Evolutionary conservation across 2,113 vertebrate species (phyloP), one percentile per base, ranked within the genome.

Genomic region (Nerophis ophidion): DNA sequence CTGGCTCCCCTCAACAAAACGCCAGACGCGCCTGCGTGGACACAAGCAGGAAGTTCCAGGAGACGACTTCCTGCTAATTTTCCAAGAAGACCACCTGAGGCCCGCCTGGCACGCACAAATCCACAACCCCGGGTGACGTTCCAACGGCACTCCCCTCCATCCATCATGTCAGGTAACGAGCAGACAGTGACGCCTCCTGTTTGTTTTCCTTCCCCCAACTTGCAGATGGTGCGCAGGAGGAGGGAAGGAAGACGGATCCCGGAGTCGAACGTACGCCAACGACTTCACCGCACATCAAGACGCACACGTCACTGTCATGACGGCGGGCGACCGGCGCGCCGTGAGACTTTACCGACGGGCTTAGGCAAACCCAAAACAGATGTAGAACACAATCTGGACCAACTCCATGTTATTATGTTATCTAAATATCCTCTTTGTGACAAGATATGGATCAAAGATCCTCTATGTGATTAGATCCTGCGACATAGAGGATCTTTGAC

Each of bases 141-240:
- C 26, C 86, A 88, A 87, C 72, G 76, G 70, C 75, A 71, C 73
- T 77, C 59, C 59, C 48, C 65, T 74, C 58, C 80, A 85, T 90
- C 82, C 80, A 88, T 89, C 86, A 88, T 83, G 84, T 84, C 87
- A 84, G 84, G 84, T 87, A 90, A 89, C 86, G 88, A 89, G 86
- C 85, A 84, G 81, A 84, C 80, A 84, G 78, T 70, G 81, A 82
- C 73, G 44, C 75, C 75, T 55, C 52, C 7, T 16, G 35, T 55
- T n/a, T 38, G 52, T 38, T 8, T n/a, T 40, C 67, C 68, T 71
- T 60, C 57, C 59, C 81, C 68, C 68, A 66, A 62, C 71, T 76
- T 82, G 68, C 80, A 85, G 82, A 86, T 82, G 82, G 82, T 79
- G 66, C 79, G 79, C 82, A 86, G 85, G 78, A 71, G 84, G 82